These are phyloP conservation scores for Torymus texanus DNA, from an alignment of 2,888 invertebrate genomes.

Conservation along the genomic window DNA sequence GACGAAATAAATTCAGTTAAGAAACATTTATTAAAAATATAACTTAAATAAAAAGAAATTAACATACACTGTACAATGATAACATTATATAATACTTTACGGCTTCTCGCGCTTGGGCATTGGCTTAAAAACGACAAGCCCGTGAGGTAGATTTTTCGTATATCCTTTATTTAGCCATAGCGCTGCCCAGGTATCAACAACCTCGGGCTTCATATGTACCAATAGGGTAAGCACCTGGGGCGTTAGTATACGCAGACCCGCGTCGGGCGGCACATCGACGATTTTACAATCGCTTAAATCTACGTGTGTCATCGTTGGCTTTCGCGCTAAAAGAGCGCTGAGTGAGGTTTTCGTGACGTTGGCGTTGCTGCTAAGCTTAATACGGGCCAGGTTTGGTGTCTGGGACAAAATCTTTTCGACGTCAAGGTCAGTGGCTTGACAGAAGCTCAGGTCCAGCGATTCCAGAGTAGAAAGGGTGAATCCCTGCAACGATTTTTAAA, in stretches of 20 bases:
- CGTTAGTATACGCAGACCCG: slow-evolving; percentile 60
- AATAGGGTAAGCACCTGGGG: slow-evolving; percentile 67
- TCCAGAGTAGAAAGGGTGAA: slow-evolving; percentile 65
- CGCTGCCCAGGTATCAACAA: slow-evolving; percentile 65
- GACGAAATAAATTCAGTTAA: no score
- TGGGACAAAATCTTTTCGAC: slow-evolving; percentile 63
- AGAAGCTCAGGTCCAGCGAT: slow-evolving; percentile 66
- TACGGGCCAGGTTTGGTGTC: slow-evolving; percentile 65
- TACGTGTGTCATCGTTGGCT: slow-evolving; percentile 66
- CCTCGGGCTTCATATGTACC: slow-evolving; percentile 63
- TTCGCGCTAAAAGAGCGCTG: slow-evolving; percentile 62
- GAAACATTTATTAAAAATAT: no score
- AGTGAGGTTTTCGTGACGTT: slow-evolving; percentile 63
- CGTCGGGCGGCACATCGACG: slow-evolving; percentile 63
- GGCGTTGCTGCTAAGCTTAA: slow-evolving; percentile 66
- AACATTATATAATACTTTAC: no score
- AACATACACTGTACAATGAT: no score
- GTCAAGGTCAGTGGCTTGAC: slow-evolving; percentile 67
- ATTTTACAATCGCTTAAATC: slow-evolving; percentile 66
- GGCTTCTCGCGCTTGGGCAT: neutral
- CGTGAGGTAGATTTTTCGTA: slow-evolving; percentile 63
- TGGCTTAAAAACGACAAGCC: slow-evolving; percentile 67
- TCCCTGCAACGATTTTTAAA: slow-evolving; percentile 31
- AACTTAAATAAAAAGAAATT: no score
- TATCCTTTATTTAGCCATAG: slow-evolving; percentile 66